A percentile compares a stretch with the other conserved stretches of the same genome.
phyloP scores from a whole-genome alignment of 2,113 vertebrate species.

The Fukomys damarensis region DNA sequence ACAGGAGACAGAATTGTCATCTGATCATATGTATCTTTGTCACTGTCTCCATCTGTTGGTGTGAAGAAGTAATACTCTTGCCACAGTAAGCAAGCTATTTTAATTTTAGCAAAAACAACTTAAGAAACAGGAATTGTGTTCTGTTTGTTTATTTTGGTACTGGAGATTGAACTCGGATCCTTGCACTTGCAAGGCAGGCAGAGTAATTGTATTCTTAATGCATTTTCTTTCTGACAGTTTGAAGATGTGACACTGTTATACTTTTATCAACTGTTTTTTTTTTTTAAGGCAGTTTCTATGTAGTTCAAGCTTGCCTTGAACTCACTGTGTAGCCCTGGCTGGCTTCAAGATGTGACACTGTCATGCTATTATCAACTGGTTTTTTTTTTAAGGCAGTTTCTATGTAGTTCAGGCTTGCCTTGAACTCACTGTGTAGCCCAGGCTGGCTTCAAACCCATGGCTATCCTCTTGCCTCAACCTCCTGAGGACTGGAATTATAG shows the following conservation, averaged over 20 bases:
- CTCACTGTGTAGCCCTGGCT: neutral
- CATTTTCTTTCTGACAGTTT: constrained; percentile 41
- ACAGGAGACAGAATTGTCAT: constrained; percentile 38
- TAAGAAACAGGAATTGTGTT: constrained; percentile 48
- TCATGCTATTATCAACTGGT: neutral
- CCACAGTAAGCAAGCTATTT: constrained; percentile 63
- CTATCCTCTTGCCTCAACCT: neutral
- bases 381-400: no score
- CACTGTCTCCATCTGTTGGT: constrained; percentile 77
- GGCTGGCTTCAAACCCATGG: neutral
- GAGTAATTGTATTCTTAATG: constrained; percentile 33
- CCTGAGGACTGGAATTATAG: neutral
- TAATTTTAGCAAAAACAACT: constrained; percentile 65
- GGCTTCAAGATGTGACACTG: neutral
- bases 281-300: no score
- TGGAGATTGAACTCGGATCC: no score
- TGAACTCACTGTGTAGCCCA: neutral
- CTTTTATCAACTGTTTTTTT: neutral
- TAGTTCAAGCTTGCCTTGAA: no score
- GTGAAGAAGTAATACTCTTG: constrained; percentile 57
- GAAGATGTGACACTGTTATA: constrained; percentile 17
- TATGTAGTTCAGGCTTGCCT: no score
- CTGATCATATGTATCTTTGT: constrained; percentile 43
- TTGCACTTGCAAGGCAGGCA: no score
- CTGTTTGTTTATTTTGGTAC: no score